phyloP scores from a whole-genome alignment of 2,113 vertebrate genomes.

The Pseudorasbora parva region DNA sequence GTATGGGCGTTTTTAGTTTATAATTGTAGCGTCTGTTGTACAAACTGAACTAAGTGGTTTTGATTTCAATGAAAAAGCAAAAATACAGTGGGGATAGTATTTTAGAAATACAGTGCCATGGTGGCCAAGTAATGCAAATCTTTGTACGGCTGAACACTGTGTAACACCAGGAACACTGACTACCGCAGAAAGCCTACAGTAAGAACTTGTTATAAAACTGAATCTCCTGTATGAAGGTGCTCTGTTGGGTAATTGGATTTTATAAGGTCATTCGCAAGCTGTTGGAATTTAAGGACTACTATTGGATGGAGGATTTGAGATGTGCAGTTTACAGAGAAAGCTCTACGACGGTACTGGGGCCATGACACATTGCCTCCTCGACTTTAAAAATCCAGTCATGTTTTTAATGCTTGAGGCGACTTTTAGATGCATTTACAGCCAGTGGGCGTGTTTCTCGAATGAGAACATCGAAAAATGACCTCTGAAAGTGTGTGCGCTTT shows the following conservation, averaged over 20 bases:
- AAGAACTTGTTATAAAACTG: background rate
- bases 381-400: background rate
- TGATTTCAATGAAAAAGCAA: too few species aligned
- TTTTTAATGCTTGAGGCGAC: background rate
- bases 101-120: too few species aligned
- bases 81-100: too few species aligned
- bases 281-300: background rate
- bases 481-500: background rate
- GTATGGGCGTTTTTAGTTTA: too few species aligned
- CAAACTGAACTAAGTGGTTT: too few species aligned
- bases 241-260: slow-evolving; percentile 13
- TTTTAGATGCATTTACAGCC: slow-evolving; percentile 1
- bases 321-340: background rate
- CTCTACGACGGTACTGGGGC: background rate
- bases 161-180: too few species aligned
- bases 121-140: too few species aligned
- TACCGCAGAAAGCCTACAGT: background rate
- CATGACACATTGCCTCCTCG: background rate
- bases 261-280: background rate
- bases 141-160: too few species aligned
- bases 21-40: too few species aligned
- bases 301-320: background rate
- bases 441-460: slow-evolving; percentile 4
- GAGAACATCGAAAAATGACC: background rate
- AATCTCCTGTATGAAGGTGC: slow-evolving; percentile 8